A percentile compares a stretch with the other conserved stretches of the same genome.
These are phyloP conservation scores for Dasypolia templi DNA, from an alignment of 2,888 invertebrate genomes.

Conservation along the genomic window DNA sequence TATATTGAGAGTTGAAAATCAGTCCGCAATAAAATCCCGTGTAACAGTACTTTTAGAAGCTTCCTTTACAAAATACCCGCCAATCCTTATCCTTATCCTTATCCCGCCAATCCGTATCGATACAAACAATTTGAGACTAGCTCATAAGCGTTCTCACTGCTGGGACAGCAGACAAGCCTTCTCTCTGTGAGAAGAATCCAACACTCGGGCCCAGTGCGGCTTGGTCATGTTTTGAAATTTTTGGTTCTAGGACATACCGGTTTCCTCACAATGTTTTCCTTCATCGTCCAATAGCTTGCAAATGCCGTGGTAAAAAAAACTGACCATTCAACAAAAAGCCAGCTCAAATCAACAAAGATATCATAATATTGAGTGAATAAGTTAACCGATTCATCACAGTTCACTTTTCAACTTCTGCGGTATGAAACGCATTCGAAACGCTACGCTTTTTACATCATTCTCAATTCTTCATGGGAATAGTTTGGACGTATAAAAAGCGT, in stretches of 20 bases:
- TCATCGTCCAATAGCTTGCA: no score
- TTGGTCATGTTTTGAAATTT: background rate
- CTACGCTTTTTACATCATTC: conserved; percentile 31
- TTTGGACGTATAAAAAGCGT: conserved; percentile 26
- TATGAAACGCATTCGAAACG: conserved; percentile 16
- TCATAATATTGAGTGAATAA: conserved; percentile 16
- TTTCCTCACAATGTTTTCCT: no score
- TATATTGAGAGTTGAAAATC: no score
- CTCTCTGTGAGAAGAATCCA: background rate
- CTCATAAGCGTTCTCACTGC: background rate
- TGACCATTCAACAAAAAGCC: no score
- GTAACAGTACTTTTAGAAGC: background rate
- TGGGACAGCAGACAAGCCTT: background rate
- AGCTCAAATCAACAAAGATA: no score
- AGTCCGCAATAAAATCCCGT: no score
- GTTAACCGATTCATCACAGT: conserved; percentile 30
- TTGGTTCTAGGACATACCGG: background rate
- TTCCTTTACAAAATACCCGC: background rate
- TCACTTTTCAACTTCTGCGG: conserved; percentile 24
- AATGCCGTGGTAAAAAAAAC: no score
- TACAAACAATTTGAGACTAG: background rate
- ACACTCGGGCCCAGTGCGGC: background rate
- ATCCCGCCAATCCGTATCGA: background rate
- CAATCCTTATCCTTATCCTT: no score
- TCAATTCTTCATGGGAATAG: conserved; percentile 37